phyloP scores from a whole-genome alignment of 2,888 invertebrate genomes.

The Mesorhabditis sp. region DNA sequence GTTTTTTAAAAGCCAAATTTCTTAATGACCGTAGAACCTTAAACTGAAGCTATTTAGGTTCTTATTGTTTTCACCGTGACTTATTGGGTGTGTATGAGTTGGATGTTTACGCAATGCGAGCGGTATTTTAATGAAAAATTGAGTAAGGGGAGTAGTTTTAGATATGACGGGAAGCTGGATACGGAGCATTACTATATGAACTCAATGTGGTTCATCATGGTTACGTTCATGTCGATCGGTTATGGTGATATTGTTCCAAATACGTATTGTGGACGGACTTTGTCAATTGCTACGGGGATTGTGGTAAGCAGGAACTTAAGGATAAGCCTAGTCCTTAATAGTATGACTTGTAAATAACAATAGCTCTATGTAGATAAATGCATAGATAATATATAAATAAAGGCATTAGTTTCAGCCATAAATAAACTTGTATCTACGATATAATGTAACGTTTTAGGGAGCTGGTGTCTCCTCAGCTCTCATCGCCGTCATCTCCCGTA shows the following conservation, averaged over 20 bases:
- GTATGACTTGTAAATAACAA: neutral
- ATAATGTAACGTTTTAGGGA: constrained; percentile 68
- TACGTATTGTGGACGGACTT: constrained; percentile 98
- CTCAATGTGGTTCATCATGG: constrained; percentile 59
- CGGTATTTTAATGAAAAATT: constrained; percentile 67
- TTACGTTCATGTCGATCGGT: constrained; percentile 99
- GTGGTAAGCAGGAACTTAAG: constrained; percentile 77
- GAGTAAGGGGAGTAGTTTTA: constrained; percentile 14
- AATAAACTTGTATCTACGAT: neutral
- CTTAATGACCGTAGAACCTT: neutral
- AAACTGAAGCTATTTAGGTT: constrained; percentile 20
- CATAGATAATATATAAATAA: too few relatives aligned
- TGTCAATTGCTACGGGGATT: constrained; percentile 97
- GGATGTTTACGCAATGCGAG: constrained; percentile 95
- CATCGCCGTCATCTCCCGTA: constrained; percentile 97
- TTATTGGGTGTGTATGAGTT: constrained; percentile 99
- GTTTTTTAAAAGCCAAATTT: neutral
- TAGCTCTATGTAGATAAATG: too few relatives aligned
- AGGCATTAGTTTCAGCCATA: neutral
- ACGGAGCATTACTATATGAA: constrained; percentile 57
- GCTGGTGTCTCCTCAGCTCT: constrained; percentile 97
- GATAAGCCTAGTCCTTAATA: neutral
- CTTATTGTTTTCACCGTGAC: constrained; percentile 98
- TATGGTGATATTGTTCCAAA: constrained; percentile 74
- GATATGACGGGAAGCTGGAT: constrained; percentile 40